Conservation (phyloP, 92 coral and sea anemone species). For the Umimayanthus chanpuru region DNA sequence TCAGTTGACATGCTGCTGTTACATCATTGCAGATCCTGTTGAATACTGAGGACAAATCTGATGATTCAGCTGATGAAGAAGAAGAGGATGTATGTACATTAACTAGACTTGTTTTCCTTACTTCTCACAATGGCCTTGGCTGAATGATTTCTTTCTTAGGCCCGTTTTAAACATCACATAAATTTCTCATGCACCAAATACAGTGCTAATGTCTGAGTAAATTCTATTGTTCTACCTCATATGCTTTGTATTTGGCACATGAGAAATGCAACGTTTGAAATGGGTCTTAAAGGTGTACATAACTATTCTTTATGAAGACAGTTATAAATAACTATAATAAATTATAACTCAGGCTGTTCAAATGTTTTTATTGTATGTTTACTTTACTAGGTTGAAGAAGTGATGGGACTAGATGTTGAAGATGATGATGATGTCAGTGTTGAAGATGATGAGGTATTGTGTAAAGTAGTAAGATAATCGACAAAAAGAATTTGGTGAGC, state of each 20-base stretch:
- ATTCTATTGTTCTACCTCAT: too few species aligned
- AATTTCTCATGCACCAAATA: too few species aligned
- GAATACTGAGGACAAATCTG: slow-evolving; percentile 43
- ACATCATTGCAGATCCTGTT: slow-evolving; percentile 46
- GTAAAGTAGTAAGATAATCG: too few species aligned
- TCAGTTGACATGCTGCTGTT: background rate
- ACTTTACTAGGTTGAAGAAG: slow-evolving; percentile 58
- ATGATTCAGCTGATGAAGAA: slow-evolving; percentile 59
- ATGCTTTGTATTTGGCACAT: too few species aligned
- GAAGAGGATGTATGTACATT: slow-evolving; percentile 49
- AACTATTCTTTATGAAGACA: too few species aligned
- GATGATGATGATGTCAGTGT: slow-evolving; percentile 46
- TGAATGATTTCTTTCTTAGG: too few species aligned
- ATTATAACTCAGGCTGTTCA: background rate
- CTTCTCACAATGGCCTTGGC: too few species aligned
- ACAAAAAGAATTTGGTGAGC: too few species aligned
- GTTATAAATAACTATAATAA: background rate
- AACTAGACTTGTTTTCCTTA: background rate
- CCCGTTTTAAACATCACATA: too few species aligned
- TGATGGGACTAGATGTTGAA: slow-evolving; percentile 68
- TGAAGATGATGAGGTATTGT: slow-evolving; percentile 54
- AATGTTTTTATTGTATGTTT: background rate
- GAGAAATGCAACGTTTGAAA: too few species aligned
- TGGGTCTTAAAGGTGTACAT: too few species aligned
- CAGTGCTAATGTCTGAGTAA: too few species aligned